These are phyloP conservation scores for Ectemnius lituratus DNA, from an alignment of 2,888 invertebrate genomes.

Conservation along the genomic window DNA sequence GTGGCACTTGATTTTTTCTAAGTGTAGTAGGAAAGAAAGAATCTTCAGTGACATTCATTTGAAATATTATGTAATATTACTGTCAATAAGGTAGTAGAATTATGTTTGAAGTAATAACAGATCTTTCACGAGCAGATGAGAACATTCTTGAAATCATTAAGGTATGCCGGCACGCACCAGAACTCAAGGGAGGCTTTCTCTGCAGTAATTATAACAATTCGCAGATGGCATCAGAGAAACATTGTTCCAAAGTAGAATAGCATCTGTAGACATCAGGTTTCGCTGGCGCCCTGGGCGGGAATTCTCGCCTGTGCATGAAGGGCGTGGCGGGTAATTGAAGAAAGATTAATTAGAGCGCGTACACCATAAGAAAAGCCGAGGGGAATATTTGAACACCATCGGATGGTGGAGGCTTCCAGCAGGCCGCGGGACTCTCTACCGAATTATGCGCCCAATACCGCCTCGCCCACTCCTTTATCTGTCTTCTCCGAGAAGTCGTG, in stretches of 20 bases:
- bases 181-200: no score
- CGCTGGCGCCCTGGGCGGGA: slow-evolving; percentile 34
- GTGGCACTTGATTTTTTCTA: no score
- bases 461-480: slow-evolving; percentile 23
- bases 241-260: slow-evolving; percentile 31
- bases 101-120: no score
- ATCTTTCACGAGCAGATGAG: no score
- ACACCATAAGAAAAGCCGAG: slow-evolving; percentile 56
- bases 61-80: no score
- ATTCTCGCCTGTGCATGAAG: slow-evolving; percentile 40
- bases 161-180: no score
- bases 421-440: slow-evolving; percentile 44
- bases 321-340: slow-evolving; percentile 62
- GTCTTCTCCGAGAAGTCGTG: slow-evolving; percentile 12
- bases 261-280: slow-evolving; percentile 44
- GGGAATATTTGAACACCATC: slow-evolving; percentile 46
- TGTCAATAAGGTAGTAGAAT: no score
- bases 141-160: no score
- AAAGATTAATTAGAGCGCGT: slow-evolving; percentile 63
- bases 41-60: no score
- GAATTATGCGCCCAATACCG: slow-evolving; percentile 55
- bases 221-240: no score
- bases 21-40: no score
- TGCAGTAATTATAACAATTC: no score
- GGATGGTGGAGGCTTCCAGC: slow-evolving; percentile 24